These are phyloP conservation scores for Carollia perspicillata DNA, from an alignment of 2,113 vertebrate genomes.

Conservation along the genomic window DNA sequence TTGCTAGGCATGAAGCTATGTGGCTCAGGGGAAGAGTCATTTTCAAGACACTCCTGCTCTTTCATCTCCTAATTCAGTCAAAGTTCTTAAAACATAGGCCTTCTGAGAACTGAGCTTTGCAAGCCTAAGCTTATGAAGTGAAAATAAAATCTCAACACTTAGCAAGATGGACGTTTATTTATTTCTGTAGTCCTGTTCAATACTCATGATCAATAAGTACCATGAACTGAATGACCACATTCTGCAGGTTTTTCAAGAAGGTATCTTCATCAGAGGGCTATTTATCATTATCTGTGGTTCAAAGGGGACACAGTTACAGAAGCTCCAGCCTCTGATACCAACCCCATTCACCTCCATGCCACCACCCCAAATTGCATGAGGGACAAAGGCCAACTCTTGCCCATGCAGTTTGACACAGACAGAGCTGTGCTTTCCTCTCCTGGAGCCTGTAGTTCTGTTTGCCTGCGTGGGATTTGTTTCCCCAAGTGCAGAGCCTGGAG, in stretches of 20 bases:
- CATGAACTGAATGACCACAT: accelerated
- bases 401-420: not conserved
- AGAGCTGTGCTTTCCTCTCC: not conserved
- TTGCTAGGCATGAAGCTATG: not conserved
- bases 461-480: constrained; percentile 71
- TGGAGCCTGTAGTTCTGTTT: constrained; percentile 53
- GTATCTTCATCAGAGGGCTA: accelerated
- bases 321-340: not conserved
- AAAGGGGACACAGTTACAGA: not conserved
- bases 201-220: accelerated
- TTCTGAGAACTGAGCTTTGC: not conserved
- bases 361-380: accelerated
- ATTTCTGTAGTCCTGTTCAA: not conserved
- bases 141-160: not conserved
- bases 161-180: accelerated
- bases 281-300: not conserved
- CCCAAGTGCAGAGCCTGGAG: constrained; percentile 57
- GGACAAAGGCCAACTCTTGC: no score
- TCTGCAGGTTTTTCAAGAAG: accelerated
- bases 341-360: no score
- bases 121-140: no score
- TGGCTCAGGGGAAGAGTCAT: not conserved
- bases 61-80: not conserved
- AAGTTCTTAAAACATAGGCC: not conserved
- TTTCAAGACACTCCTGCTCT: not conserved